phyloP scores from a whole-genome alignment of 1,140 invertebrate species.

The Hyposmocoma kahamanoa region DNA sequence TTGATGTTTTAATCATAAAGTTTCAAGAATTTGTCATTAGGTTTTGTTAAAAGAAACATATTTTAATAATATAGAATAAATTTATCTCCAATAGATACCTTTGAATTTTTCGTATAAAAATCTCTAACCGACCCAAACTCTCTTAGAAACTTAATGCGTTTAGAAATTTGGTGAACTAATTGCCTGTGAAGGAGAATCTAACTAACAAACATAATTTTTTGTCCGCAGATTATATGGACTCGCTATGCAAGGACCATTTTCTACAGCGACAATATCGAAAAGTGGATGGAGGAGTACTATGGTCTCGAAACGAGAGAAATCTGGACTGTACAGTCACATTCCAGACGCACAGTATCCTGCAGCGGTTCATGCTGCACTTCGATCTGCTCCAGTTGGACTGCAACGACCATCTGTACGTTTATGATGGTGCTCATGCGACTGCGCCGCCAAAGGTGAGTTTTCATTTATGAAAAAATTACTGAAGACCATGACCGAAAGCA shows the following conservation, averaged over 20 bases:
- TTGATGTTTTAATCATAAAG: too few relatives aligned
- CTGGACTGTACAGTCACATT: conserved; percentile 93
- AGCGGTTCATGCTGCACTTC: conserved; percentile 94
- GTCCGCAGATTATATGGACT: conserved; percentile 86
- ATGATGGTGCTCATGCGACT: conserved; percentile 92
- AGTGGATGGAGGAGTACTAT: conserved; percentile 91
- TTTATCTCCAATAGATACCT: too few relatives aligned
- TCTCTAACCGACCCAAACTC: too few relatives aligned
- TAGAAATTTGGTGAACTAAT: too few relatives aligned
- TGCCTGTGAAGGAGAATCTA: too few relatives aligned
- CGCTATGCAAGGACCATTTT: conserved; percentile 90
- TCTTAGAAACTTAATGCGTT: too few relatives aligned
- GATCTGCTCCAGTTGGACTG: conserved; percentile 87
- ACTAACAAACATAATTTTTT: conserved; percentile 2
- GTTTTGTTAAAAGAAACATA: too few relatives aligned
- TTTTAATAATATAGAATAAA: too few relatives aligned
- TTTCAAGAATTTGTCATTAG: too few relatives aligned
- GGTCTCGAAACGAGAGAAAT: conserved; percentile 90
- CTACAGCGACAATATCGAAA: conserved; percentile 89
- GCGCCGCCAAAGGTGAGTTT: conserved; percentile 85
- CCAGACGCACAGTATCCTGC: conserved; percentile 93
- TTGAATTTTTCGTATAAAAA: too few relatives aligned
- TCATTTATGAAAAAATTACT: too few relatives aligned
- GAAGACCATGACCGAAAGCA: too few relatives aligned
- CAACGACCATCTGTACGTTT: conserved; percentile 94